A percentile compares a stretch with the other conserved stretches of the same genome.
Conservation (phyloP, 2,888 invertebrate species). For the Cyclophora albipunctata region DNA sequence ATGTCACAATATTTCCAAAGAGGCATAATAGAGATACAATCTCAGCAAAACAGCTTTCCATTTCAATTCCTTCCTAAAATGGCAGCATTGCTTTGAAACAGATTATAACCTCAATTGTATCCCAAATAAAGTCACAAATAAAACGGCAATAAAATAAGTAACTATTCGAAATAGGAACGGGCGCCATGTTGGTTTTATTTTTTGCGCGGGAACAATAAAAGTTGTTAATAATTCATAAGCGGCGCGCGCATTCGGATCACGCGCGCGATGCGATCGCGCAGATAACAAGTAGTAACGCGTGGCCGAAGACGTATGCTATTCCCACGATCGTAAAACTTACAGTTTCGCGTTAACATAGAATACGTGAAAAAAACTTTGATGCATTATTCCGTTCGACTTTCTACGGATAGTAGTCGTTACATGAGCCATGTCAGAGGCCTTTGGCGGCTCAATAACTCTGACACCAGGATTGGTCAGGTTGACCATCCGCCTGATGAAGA, state of each 20-base stretch:
- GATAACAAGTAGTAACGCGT: constrained; percentile 34
- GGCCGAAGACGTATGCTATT: constrained; percentile 58
- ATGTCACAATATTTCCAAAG: too few relatives aligned
- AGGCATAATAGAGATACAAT: neutral
- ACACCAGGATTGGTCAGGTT: too few relatives aligned
- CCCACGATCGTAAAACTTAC: constrained; percentile 67
- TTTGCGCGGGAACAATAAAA: constrained; percentile 68
- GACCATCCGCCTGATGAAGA: too few relatives aligned
- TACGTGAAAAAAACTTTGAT: neutral
- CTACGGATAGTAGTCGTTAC: too few relatives aligned
- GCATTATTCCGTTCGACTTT: too few relatives aligned
- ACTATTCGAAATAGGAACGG: constrained; percentile 65
- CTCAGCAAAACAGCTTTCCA: constrained; percentile 4
- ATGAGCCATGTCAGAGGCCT: too few relatives aligned
- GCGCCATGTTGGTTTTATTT: constrained; percentile 42
- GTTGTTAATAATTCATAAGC: constrained; percentile 70
- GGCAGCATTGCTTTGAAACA: constrained; percentile 14
- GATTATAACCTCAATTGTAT: constrained; percentile 42
- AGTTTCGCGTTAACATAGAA: constrained; percentile 37
- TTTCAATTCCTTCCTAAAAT: constrained; percentile 14
- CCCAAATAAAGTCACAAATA: constrained; percentile 61
- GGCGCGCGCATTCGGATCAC: constrained; percentile 53
- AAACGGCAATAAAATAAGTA: constrained; percentile 55
- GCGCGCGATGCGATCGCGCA: constrained; percentile 52
- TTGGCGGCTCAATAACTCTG: too few relatives aligned